These are phyloP conservation scores for Periophthalmus modestus DNA, from an alignment of 2,113 vertebrate genomes.

Conservation along the genomic window DNA sequence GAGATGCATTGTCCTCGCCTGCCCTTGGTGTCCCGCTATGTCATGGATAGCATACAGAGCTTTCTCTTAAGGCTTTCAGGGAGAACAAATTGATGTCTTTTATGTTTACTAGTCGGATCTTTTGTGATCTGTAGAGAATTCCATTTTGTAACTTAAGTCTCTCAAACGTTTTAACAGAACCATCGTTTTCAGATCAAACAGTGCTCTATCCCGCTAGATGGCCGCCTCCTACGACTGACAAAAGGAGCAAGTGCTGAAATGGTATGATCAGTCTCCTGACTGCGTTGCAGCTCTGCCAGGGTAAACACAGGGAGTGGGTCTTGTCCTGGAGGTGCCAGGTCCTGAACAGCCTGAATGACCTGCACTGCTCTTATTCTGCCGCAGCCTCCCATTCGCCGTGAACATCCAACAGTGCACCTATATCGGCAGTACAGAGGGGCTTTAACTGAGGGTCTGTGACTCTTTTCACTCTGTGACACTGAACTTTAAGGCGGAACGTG, in stretches of 20 bases:
- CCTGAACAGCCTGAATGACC: too few species aligned
- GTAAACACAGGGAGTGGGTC: background rate
- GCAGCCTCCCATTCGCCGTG: background rate
- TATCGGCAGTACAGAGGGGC: background rate
- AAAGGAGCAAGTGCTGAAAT: background rate
- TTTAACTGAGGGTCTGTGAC: background rate
- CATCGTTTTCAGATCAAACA: background rate
- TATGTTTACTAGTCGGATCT: too few species aligned
- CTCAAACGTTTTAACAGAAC: background rate
- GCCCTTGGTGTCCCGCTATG: too few species aligned
- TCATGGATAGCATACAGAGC: too few species aligned
- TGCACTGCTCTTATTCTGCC: background rate
- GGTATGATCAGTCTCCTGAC: background rate
- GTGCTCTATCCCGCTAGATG: background rate
- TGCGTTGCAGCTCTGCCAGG: background rate
- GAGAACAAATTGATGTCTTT: too few species aligned
- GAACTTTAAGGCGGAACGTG: background rate
- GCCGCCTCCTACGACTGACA: background rate
- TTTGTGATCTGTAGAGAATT: too few species aligned
- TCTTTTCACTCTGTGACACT: background rate
- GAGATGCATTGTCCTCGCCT: too few species aligned
- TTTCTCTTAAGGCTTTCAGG: too few species aligned
- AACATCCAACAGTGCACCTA: background rate
- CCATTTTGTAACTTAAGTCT: too few species aligned
- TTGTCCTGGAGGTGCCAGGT: background rate